These are phyloP conservation scores for Allacma fusca DNA, from an alignment of 2,888 invertebrate genomes.

Conservation along the genomic window DNA sequence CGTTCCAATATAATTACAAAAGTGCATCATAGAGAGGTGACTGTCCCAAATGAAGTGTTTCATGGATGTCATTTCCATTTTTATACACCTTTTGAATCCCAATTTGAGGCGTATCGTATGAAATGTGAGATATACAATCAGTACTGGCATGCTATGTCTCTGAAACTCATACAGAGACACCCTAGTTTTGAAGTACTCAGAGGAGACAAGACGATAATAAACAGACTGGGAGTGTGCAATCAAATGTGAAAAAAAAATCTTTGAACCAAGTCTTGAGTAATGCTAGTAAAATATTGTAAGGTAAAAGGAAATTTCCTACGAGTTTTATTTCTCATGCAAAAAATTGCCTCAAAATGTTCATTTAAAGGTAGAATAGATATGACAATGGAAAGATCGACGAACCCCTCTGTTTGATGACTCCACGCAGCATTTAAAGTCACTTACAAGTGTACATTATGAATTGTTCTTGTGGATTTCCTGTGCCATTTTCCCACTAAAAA, in stretches of 20 bases:
- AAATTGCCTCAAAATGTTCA: slow-evolving; percentile 2
- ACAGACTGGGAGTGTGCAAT: slow-evolving; percentile 9
- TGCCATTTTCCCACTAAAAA: slow-evolving; percentile 4
- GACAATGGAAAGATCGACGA: slow-evolving; percentile 19
- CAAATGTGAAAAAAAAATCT: slow-evolving; percentile 13
- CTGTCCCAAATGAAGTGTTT: too few species aligned
- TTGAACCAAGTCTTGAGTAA: background rate
- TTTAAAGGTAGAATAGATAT: background rate
- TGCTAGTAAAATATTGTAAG: background rate
- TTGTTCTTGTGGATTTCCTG: background rate
- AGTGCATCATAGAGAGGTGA: too few species aligned
- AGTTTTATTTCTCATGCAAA: slow-evolving; percentile 1
- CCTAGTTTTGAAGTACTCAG: too few species aligned
- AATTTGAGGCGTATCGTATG: too few species aligned
- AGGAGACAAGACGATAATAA: background rate
- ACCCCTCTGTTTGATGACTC: background rate
- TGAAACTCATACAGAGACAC: too few species aligned
- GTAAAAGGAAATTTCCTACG: background rate
- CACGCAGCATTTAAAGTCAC: too few species aligned
- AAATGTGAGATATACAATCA: too few species aligned
- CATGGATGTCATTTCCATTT: too few species aligned
- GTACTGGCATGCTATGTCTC: too few species aligned
- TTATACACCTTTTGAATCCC: too few species aligned
- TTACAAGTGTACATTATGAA: too few species aligned
- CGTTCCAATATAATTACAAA: too few species aligned